A percentile compares a stretch with the other conserved stretches of the same genome.
Conservation (phyloP, 2,888 invertebrate species). For the Eugnorisma glareosa region DNA sequence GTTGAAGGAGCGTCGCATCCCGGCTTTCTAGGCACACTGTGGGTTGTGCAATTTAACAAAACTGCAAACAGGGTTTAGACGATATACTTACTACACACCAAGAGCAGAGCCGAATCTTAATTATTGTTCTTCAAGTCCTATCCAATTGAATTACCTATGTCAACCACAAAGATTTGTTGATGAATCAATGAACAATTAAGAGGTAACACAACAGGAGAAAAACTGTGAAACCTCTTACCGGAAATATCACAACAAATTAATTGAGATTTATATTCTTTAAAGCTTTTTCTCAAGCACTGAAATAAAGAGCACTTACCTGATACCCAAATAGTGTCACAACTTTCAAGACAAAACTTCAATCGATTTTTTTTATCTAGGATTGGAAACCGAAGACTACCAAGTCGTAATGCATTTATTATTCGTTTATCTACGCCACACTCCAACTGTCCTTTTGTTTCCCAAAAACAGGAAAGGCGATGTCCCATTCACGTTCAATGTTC, state of each 20-base stretch:
- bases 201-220: neutral
- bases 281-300: neutral
- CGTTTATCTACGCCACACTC: slow-evolving; percentile 34
- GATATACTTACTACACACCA: neutral
- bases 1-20: slow-evolving; percentile 36
- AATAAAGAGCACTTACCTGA: slow-evolving; percentile 11
- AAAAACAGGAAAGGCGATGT: slow-evolving; percentile 21
- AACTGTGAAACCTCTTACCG: no score
- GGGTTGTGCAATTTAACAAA: slow-evolving; percentile 12
- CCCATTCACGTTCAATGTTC: slow-evolving; percentile 5
- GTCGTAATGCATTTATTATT: slow-evolving; percentile 19
- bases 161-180: neutral
- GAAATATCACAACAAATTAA: neutral
- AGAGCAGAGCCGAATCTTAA: neutral
- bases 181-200: neutral
- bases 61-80: neutral
- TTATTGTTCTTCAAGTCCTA: neutral
- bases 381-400: slow-evolving; percentile 29
- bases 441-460: slow-evolving; percentile 42
- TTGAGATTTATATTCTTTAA: neutral
- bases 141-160: neutral
- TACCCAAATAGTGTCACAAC: slow-evolving; percentile 23
- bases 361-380: slow-evolving; percentile 42
- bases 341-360: slow-evolving; percentile 47
- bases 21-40: neutral